Evolutionary conservation across 2,888 invertebrate genomes (phyloP).

Genomic region (Leptarthrus brevirostris): DNA sequence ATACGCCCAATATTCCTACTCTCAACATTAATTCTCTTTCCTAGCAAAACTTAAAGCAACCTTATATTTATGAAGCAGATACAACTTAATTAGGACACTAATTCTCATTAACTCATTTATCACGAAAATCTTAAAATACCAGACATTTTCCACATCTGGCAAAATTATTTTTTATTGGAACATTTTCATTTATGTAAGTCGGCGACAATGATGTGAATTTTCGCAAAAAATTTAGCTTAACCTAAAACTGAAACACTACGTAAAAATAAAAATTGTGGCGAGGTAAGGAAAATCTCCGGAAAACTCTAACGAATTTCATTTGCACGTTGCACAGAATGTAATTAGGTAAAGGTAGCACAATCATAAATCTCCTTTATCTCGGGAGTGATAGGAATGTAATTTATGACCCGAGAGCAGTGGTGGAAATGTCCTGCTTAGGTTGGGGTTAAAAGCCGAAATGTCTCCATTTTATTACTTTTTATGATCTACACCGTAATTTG

Average conservation of each 20-base stretch:
- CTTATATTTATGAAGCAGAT: no score
- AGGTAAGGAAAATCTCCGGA: slow-evolving; percentile 14
- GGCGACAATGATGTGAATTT: no score
- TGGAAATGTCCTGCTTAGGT: slow-evolving; percentile 1
- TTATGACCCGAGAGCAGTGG: slow-evolving; percentile 19
- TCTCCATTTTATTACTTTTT: slow-evolving; percentile 43
- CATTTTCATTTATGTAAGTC: no score
- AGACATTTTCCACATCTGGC: no score
- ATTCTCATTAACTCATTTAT: no score
- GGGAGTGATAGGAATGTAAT: slow-evolving; percentile 39
- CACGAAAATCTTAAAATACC: no score
- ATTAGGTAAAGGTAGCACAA: slow-evolving; percentile 41
- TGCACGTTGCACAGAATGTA: slow-evolving; percentile 47
- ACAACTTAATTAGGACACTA: no score
- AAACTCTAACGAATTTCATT: slow-evolving; percentile 40
- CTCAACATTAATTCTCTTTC: no score
- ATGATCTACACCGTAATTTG: slow-evolving; percentile 40
- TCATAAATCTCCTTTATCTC: slow-evolving; percentile 48
- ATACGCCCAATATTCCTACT: no score
- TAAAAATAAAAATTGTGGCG: not conserved
- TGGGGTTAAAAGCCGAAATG: slow-evolving; percentile 35
- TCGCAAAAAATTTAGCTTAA: no score
- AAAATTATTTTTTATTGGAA: no score
- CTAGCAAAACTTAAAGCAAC: no score
- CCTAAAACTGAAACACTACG: not conserved